Evolutionary conservation across 2,888 invertebrate genomes (phyloP).

Genomic region (Diogma glabrata): DNA sequence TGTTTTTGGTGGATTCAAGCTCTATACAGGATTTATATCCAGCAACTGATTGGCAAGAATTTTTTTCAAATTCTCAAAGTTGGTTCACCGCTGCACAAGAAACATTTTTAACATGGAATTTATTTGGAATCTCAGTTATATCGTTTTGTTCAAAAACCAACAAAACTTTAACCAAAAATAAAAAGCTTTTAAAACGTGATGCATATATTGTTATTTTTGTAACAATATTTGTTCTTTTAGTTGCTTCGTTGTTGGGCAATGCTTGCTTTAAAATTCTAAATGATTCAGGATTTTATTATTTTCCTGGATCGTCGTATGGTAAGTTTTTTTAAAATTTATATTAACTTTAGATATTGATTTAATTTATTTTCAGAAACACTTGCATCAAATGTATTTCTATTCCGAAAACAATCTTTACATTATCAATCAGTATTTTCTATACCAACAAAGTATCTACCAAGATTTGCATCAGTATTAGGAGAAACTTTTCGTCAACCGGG

Average conservation of each 20-base stretch:
- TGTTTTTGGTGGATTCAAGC: constrained; percentile 27
- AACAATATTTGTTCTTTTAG: constrained; percentile 60
- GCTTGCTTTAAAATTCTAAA: constrained; percentile 69
- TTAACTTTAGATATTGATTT: too few species aligned
- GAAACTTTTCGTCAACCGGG: constrained; percentile 23
- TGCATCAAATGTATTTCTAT: constrained; percentile 58
- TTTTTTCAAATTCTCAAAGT: constrained; percentile 69
- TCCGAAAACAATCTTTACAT: constrained; percentile 44
- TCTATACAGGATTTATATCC: constrained; percentile 51
- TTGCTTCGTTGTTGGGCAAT: constrained; percentile 70
- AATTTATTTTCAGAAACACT: constrained; percentile 51
- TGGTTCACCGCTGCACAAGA: constrained; percentile 87
- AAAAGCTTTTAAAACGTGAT: constrained; percentile 40
- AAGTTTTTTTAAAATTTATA: constrained; percentile 27
- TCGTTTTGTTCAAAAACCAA: constrained; percentile 30
- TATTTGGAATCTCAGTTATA: constrained; percentile 42
- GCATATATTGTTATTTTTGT: constrained; percentile 55
- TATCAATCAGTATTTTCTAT: constrained; percentile 44
- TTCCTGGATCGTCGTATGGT: constrained; percentile 84
- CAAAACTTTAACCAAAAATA: constrained; percentile 25
- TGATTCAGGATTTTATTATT: constrained; percentile 59
- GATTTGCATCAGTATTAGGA: constrained; percentile 33
- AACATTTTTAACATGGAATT: constrained; percentile 78
- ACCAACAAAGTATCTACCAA: constrained; percentile 30
- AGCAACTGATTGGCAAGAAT: constrained; percentile 72